Evolutionary conservation across 2,888 invertebrate genomes (phyloP).

Genomic region (Spilosoma lubricipeda): DNA sequence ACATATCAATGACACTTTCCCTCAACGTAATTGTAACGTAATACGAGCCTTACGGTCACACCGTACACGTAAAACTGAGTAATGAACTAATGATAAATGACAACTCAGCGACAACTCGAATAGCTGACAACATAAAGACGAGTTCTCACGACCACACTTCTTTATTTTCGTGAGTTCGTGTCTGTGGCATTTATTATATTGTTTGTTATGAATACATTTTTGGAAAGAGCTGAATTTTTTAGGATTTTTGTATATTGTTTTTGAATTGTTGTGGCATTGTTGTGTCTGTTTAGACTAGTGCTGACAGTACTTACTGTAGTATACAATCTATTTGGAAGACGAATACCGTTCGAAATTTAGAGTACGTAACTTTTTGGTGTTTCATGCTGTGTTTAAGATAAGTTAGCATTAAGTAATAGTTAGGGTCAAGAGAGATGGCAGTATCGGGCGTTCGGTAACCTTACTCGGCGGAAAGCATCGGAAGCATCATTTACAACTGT

Average conservation of each 20-base stretch:
- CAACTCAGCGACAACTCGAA: conserved; percentile 15
- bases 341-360: background rate
- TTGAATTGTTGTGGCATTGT: background rate
- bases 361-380: background rate
- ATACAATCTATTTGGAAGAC: background rate
- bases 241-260: background rate
- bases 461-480: no score
- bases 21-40: conserved; percentile 64
- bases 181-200: conserved; percentile 18
- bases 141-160: conserved; percentile 38
- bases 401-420: no score
- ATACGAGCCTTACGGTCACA: conserved; percentile 32
- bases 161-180: conserved; percentile 13
- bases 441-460: no score
- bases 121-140: conserved; percentile 7
- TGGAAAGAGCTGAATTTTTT: conserved; percentile 4
- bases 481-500: no score
- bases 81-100: conserved; percentile 15
- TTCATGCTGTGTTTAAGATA: no score
- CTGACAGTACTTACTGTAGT: background rate
- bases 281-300: background rate
- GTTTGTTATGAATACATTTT: conserved; percentile 3
- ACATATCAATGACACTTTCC: conserved; percentile 83
- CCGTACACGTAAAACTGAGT: conserved; percentile 26
- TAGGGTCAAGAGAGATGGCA: no score